Evolutionary conservation across 1,140 invertebrate species (phyloP).

Genomic region (Phthorimaea operculella): DNA sequence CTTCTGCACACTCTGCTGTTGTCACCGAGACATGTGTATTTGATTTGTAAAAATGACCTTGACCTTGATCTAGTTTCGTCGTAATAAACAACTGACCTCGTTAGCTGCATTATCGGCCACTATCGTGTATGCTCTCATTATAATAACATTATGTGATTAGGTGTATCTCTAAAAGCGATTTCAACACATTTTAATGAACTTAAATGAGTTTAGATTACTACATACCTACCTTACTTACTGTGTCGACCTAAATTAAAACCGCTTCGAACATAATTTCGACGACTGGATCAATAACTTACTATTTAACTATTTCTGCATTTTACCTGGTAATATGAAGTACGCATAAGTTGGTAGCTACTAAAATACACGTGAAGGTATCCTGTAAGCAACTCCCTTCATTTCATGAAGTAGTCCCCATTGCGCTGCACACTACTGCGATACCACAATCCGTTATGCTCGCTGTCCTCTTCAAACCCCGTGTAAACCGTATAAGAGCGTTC

Average conservation of each 20-base stretch:
- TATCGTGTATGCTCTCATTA: constrained; percentile 52
- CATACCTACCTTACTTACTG: no score
- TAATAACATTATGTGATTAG: constrained; percentile 48
- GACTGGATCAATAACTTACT: no score
- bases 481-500: constrained; percentile 42
- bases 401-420: constrained; percentile 44
- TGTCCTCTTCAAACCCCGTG: constrained; percentile 41
- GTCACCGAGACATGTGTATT: constrained; percentile 54
- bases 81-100: constrained; percentile 63
- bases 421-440: constrained; percentile 52
- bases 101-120: constrained; percentile 58
- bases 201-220: no score
- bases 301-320: no score
- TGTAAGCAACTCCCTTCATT: constrained; percentile 26
- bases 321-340: no score
- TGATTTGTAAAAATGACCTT: constrained; percentile 67
- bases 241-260: no score
- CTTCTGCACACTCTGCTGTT: constrained; percentile 49
- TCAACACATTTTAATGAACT: no score
- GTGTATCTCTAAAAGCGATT: constrained; percentile 19
- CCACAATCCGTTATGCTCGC: constrained; percentile 52
- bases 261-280: no score
- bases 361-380: neutral
- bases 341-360: no score
- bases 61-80: constrained; percentile 65